These are phyloP conservation scores for Brachionus paranguensis DNA, from an alignment of 1,140 invertebrate species.

Conservation along the genomic window DNA sequence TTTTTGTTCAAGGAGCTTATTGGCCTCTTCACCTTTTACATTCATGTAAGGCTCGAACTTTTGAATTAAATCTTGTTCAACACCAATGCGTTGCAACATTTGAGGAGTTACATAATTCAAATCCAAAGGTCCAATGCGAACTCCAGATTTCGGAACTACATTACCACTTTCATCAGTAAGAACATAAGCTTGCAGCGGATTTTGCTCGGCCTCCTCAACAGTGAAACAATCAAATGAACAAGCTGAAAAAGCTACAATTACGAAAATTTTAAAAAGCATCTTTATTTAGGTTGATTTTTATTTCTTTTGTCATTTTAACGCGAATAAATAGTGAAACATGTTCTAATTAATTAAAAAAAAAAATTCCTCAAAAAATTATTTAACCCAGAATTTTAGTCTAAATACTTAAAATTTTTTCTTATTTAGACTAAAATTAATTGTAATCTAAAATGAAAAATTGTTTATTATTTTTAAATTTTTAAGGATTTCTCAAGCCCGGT, in stretches of 20 bases:
- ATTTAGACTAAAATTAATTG: background rate
- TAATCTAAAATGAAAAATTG: background rate
- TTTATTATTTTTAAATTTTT: background rate
- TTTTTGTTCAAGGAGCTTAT: background rate
- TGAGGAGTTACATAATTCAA: background rate
- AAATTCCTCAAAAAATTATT: background rate
- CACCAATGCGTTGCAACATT: background rate
- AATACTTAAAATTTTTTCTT: background rate
- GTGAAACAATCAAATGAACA: background rate
- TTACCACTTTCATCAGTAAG: background rate
- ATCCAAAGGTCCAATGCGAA: constrained; percentile 27
- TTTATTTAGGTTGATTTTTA: background rate
- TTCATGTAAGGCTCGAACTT: constrained; percentile 7
- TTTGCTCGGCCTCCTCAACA: background rate
- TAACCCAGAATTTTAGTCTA: background rate
- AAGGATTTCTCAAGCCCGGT: background rate
- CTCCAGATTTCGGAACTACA: background rate
- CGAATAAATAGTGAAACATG: background rate
- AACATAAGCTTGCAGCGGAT: constrained; percentile 28
- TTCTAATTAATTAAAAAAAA: background rate
- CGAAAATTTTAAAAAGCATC: background rate
- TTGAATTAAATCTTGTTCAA: background rate
- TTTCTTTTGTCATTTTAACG: background rate
- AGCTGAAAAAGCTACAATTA: background rate
- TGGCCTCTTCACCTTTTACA: background rate